Base-by-base conservation (phyloP, 2,113 vertebrate genomes). In the Alaudala cheleensis region DNA sequence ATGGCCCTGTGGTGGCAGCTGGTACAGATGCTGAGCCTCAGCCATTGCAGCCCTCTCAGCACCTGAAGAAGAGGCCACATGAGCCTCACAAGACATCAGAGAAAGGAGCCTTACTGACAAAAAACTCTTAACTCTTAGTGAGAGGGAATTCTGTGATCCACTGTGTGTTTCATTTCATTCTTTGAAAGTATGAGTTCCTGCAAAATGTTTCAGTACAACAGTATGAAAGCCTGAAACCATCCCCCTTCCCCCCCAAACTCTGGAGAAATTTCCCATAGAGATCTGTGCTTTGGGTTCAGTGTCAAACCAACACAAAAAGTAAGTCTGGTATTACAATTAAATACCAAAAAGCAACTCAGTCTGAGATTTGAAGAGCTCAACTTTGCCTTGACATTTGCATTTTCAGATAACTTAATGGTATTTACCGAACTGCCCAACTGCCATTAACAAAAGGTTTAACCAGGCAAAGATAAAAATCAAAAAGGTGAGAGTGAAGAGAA, bases 1-100 rank as follows among this genome's bases (percentile, higher is more conserved):
- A 37, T 0, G 4, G 54, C 25, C 17, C 10, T 39, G 39, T 1
- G 2, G 17, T 16, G 21, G 31, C 47, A 73, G 56, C 17, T 53
- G 28, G 23, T 70, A 31, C 49, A 61, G 54, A 70, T 13, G 40
- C 34, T 22, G 23, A 40, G 18, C 33, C n/a, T 50, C 23, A 19
- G 69, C 29, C 8, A 4, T 3, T 0, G 0, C 1, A 2, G 37
- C 3, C 7, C 14, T 10, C 72, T 58, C 80, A 81, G 57, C 33
- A 86, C 9, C 16, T 54, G 16, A 56, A 54, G 23, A 66, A 54
- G 77, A 88, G 37, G 45, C 20, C 39, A 81, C 31, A 34, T 1
- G 1, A 57, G n/a, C 20, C 31, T 57, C 54, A 61, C 14, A 47
- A 26, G 3, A 6, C 4, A 1, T 25, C 14, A 42, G 31, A 45